phyloP scores from a whole-genome alignment of 2,797 vertebrate species.

The Neopelma chrysocephalum region DNA sequence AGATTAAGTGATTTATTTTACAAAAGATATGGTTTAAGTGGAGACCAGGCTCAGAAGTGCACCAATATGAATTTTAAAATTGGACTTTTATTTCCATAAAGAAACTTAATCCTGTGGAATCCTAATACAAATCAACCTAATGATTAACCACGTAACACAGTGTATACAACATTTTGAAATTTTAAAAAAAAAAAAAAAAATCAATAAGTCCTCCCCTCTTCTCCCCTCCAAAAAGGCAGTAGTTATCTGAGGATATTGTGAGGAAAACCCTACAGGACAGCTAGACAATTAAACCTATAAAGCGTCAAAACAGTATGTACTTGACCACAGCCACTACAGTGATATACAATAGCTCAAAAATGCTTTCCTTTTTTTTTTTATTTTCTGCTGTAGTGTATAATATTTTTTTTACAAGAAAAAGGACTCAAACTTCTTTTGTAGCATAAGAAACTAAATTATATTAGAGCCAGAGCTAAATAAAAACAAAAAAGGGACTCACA shows the following conservation, averaged over 20 bases:
- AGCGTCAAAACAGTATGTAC: background rate
- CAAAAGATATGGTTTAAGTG: background rate
- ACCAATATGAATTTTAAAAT: background rate
- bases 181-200: background rate
- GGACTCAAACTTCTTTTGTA: background rate
- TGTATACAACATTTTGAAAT: background rate
- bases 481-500: background rate
- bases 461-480: constrained; percentile 36
- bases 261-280: background rate
- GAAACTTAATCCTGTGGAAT: background rate
- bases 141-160: background rate
- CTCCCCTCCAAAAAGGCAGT: background rate
- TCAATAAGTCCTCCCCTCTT: background rate
- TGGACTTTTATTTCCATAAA: background rate
- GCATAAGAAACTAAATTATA: constrained; percentile 24
- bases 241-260: background rate
- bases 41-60: background rate
- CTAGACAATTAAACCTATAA: background rate
- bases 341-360: background rate
- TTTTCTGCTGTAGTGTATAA: background rate
- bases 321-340: background rate
- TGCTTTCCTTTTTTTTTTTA: constrained; percentile 1
- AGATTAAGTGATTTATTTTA: background rate
- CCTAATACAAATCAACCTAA: background rate
- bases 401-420: background rate